Evolutionary conservation across 1,140 invertebrate genomes (phyloP), one percentile per base, ranked within the genome.

Genomic region (Caenorhabditis inopinata): DNA sequence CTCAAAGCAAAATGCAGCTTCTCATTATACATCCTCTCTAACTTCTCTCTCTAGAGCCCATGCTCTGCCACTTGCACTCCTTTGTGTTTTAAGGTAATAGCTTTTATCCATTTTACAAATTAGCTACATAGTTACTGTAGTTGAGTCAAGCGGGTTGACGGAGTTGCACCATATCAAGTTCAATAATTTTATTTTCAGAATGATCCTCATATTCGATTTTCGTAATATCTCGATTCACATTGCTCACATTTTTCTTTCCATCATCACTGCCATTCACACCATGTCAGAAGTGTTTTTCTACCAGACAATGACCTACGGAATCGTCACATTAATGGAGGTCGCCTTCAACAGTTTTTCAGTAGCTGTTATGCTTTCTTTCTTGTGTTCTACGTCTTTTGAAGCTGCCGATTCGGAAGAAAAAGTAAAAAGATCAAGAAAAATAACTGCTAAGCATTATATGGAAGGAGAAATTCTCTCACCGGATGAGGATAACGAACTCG

Each of bases 131-230:
- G n/a, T n/a, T n/a, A n/a, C n/a, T n/a, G n/a, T n/a, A n/a, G n/a
- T n/a, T n/a, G n/a, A n/a, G n/a, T n/a, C n/a, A n/a, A n/a, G n/a
- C n/a, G n/a, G n/a, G n/a, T n/a, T n/a, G n/a, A n/a, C n/a, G n/a
- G n/a, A n/a, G n/a, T n/a, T n/a, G n/a, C n/a, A n/a, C n/a, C n/a
- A n/a, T n/a, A n/a, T n/a, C n/a, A n/a, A n/a, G n/a, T n/a, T n/a
- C n/a, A n/a, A n/a, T n/a, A n/a, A n/a, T n/a, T n/a, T n/a, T 25
- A 5, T 6, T 62, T 68, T 68, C 58, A 68, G 58, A 68, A 68
- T 68, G n/a, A 32, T 68, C 21, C 58, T 68, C 2, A 68, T 68
- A 1, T 68, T 68, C 32, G 58, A 68, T n/a, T 68, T 42, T 68
- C 58, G 58, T 12, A 68, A 68, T 12, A 2, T 68, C 32, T 38